phyloP scores from a whole-genome alignment of 2,113 vertebrate genomes.

The Thamnaconus septentrionalis region DNA sequence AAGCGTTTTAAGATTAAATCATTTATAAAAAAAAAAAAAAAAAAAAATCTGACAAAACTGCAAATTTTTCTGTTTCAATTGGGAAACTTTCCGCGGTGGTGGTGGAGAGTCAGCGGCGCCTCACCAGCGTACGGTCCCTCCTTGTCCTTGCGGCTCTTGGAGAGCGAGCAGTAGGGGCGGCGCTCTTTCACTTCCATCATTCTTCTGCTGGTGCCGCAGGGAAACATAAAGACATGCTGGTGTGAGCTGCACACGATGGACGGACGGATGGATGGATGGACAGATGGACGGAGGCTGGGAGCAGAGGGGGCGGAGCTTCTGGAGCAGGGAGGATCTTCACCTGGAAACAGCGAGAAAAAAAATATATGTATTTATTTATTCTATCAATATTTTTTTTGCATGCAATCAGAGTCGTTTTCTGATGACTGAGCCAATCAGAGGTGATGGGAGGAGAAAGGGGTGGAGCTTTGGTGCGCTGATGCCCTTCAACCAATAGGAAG shows the following conservation, averaged over 20 bases:
- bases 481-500: too few species aligned
- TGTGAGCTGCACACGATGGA: slow-evolving; percentile 30
- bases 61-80: too few species aligned
- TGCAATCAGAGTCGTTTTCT: neutral
- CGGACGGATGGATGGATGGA: neutral
- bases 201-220: slow-evolving; percentile 80
- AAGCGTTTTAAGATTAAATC: too few species aligned
- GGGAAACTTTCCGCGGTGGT: too few species aligned
- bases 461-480: too few species aligned
- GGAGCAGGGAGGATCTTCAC: neutral
- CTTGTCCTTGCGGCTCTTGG: slow-evolving; percentile 91
- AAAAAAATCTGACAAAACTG: too few species aligned
- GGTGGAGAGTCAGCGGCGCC: neutral
- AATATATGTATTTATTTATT: neutral
- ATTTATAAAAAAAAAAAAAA: too few species aligned
- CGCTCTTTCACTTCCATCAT: slow-evolving; percentile 99
- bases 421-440: neutral
- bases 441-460: too few species aligned
- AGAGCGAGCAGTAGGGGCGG: slow-evolving; percentile 95
- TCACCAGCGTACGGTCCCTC: slow-evolving; percentile 84
- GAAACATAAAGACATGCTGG: slow-evolving; percentile 70
- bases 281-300: neutral
- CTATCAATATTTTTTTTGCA: neutral
- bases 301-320: too few species aligned
- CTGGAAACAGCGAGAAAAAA: neutral